These are phyloP conservation scores for Ploceus nigricollis DNA, from an alignment of 2,113 vertebrate genomes.

Conservation along the genomic window DNA sequence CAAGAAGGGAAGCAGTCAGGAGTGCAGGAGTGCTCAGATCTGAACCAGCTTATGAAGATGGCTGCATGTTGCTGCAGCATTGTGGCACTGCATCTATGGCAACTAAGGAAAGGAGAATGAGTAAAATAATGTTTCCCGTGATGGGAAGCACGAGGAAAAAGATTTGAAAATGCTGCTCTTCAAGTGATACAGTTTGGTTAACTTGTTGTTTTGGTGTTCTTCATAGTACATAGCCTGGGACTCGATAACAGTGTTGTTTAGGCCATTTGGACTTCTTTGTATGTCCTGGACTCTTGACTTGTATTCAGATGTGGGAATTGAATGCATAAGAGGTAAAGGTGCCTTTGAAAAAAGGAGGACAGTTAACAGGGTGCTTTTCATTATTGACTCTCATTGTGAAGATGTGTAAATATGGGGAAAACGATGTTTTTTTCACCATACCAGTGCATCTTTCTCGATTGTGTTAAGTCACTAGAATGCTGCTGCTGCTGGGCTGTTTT, in stretches of 20 bases:
- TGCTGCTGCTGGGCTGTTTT: background rate
- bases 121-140: background rate
- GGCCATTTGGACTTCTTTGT: background rate
- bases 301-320: background rate
- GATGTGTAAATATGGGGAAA: background rate
- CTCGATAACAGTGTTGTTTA: background rate
- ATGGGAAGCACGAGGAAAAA: background rate
- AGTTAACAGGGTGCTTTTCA: background rate
- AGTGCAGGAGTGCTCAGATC: background rate
- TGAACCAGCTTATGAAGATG: background rate
- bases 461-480: background rate
- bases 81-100: background rate
- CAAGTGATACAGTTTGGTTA: background rate
- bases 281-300: background rate
- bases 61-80: background rate
- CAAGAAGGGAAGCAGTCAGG: background rate
- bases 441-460: background rate
- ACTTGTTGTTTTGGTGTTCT: background rate
- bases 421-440: fast-evolving
- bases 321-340: background rate
- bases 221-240: background rate
- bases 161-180: background rate
- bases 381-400: background rate
- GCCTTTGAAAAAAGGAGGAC: background rate
- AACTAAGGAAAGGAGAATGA: background rate